Base-by-base conservation (phyloP, 2,888 invertebrate genomes). In the Drosophila leonis region DNA sequence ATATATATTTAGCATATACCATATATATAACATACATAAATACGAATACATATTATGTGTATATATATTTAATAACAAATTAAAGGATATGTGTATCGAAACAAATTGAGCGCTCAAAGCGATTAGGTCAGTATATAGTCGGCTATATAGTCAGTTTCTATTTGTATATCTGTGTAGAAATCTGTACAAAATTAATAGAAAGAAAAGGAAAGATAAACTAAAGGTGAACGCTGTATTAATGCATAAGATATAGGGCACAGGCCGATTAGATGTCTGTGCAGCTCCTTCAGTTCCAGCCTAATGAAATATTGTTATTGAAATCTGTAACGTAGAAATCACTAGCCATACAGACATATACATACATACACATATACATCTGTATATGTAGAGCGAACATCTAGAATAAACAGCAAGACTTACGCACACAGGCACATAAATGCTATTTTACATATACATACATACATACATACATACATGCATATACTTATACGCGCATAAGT, bases 31-130 rank as follows among this genome's bases (percentile, higher is more conserved):
- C 46, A 46, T 9, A 65, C 29, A 62, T 68, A 24, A 49, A 55
- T 42, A 46, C 35, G 15, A 39, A 62, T 49, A 79, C 62, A 79
- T 74, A 69, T 49, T 75, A 41, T 57, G 73, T 68, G 62, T 52
- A 63, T 66, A 65, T 52, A 63, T 66, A 76, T 35, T 13, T 46
- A 67, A 61, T 51, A 49, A 49, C 48, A 49, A 49, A 3, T 46
- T 61, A 66, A 60, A 33, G 65, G 62, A 60, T 64, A 54, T 83
- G 64, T 72, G 70, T 82, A 71, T 70, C 63, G 66, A 75, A 33
- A 72, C 49, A 65, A 76, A 72, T 80, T 71, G 75, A 75, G 71
- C 82, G 82, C 82, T 82, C 88, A 82, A 82, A 82, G 82, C 82
- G 82, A 80, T 41, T 78, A 78, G 64, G 62, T 67, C 71, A 62